Percentiles rank a stretch among this genome's conserved stretches.
phyloP scores from a whole-genome alignment of 1,140 invertebrate species.

The Laupala kohalensis region DNA sequence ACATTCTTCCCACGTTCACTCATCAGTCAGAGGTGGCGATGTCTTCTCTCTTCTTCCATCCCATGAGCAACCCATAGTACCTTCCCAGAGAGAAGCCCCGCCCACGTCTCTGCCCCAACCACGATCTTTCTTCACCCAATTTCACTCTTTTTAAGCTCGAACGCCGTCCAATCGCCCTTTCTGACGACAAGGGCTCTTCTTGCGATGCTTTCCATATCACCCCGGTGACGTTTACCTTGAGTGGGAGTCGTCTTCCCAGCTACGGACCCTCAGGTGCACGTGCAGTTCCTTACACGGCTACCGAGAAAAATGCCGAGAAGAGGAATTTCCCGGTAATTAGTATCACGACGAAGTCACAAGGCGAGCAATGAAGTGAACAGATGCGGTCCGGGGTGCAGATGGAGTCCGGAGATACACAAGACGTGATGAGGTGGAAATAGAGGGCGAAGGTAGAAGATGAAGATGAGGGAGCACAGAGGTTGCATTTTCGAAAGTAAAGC shows the following conservation, averaged over 20 bases:
- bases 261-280: too few species aligned
- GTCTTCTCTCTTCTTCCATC: neutral
- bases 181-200: neutral
- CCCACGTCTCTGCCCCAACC: neutral
- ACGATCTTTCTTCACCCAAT: neutral
- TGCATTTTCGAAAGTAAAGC: neutral
- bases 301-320: too few species aligned
- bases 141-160: neutral
- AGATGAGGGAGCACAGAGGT: too few species aligned
- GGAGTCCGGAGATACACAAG: too few species aligned
- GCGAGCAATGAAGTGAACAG: neutral
- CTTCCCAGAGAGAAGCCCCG: neutral
- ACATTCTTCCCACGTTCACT: slow-evolving; percentile 6
- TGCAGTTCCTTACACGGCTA: too few species aligned
- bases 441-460: too few species aligned
- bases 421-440: too few species aligned
- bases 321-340: too few species aligned
- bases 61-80: too few species aligned
- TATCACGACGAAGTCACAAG: too few species aligned
- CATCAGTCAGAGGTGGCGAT: neutral
- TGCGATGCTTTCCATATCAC: neutral
- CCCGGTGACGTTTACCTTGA: neutral
- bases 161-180: neutral
- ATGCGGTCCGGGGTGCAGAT: neutral
- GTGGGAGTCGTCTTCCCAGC: too few species aligned